Evolutionary conservation across 2,888 invertebrate genomes (phyloP), one percentile per base, ranked within the genome.

Genomic region (Tetheella fluctuosa): DNA sequence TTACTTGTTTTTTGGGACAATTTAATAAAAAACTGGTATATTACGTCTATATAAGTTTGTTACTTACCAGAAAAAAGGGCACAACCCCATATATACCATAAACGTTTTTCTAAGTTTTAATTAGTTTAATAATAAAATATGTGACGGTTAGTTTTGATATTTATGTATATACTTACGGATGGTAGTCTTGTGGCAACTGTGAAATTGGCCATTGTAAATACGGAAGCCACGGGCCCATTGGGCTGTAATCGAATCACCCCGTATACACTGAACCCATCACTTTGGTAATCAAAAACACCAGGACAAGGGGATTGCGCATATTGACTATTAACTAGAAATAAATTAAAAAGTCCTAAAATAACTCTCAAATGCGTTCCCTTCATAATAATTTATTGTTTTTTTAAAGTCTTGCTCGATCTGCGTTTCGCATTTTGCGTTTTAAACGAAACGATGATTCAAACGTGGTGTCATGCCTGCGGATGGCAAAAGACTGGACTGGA

Each of bases 291-390:
- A 78, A 90, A 91, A 56, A 81, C 65, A 28, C 78, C 73, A 6
- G 90, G 89, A 56, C 91, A 91, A 0, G 90, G 90, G 1, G 89
- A 86, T 28, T 74, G 76, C 3, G 72, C 64, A 63, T 76, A 76
- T 60, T 86, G 84, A 39, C 81, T 74, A 60, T 66, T 61, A 42
- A 79, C 77, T 58, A 63, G 42, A 64, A 71, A 76, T 63, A 79
- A 74, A 68, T 71, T 65, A 59, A 76, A 70, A 61, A 79, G 67
- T 67, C 72, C 71, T 63, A 84, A 59, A 63, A 78, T 59, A 64
- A 78, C 25, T 62, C 81, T 66, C 70, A 76, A 64, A 76, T 67
- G 72, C 62, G 72, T 68, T 63, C 75, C 76, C 73, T 71, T 77
- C 73, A 79, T 73, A 59, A 63, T 66, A 64, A 59, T 68, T 28